These are phyloP conservation scores for Catharus minimus DNA, from an alignment of 2,113 vertebrate genomes.

Conservation along the genomic window DNA sequence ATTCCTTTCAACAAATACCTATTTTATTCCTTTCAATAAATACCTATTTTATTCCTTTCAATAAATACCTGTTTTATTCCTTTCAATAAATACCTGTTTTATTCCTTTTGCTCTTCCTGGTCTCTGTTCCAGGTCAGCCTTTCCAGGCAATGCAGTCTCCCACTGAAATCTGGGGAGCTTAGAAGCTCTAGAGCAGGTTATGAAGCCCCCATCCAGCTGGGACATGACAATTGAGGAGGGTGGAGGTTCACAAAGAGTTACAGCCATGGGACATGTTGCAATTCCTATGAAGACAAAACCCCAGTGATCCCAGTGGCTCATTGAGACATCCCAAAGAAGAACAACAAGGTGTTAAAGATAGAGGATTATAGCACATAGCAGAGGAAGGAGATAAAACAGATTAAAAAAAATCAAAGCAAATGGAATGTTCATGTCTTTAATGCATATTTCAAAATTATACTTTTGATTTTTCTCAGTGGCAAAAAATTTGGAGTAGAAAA, in stretches of 20 bases:
- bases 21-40: no score
- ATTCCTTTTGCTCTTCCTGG: no score
- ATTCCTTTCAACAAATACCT: no score
- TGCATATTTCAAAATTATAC: background rate
- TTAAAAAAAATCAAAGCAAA: background rate
- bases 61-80: no score
- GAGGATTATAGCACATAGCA: rapidly evolving
- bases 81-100: no score
- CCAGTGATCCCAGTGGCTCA: background rate
- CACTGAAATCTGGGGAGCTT: background rate
- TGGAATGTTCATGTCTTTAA: background rate
- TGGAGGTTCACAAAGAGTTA: background rate
- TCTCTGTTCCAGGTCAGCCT: no score
- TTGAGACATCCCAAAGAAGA: background rate
- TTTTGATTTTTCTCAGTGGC: background rate
- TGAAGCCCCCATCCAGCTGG: background rate
- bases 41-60: no score
- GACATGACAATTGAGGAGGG: background rate
- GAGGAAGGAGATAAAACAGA: background rate
- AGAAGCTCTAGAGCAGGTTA: background rate
- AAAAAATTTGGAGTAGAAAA: background rate
- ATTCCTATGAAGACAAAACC: background rate
- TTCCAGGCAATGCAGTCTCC: background rate
- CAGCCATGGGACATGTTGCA: background rate
- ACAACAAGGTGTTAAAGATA: background rate